Evolutionary conservation across 92 coral and sea anemone species (phyloP), one percentile per base, ranked within the genome.

Genomic region (Phenganax subtilis): DNA sequence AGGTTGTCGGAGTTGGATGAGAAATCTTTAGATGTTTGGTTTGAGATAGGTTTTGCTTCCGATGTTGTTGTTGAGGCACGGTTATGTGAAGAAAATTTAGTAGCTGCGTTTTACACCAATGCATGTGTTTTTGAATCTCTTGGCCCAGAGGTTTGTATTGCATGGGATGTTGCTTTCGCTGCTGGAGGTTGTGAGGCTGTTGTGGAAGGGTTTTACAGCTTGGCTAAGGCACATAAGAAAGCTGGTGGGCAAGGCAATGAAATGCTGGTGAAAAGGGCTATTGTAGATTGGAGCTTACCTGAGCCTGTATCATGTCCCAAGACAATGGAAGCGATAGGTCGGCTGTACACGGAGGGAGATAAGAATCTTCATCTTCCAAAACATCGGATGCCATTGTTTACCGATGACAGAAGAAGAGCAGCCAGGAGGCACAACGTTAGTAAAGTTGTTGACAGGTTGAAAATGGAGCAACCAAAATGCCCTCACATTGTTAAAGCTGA

Each of bases 51-150:
- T 44, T 75, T 75, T 11, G 80, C 54, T 5, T 75, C 80, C 14
- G 80, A 44, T 75, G 80, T 75, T 54, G 8, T 75, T 75, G 63
- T 75, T 14, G 64, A 75, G 80, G 80, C 80, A 75, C 63, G 80
- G 80, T 75, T 75, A 47, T 75, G 80, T 12, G 80, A 75, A 55
- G 80, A 75, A 3, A 75, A 55, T 75, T 75, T 75, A 56, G 80
- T 75, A 7, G 80, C 80, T 14, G 7, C 80, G 20, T 75, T 75
- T 54, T 75, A 75, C 30, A 75, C 12, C 54, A 75, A 73, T 73
- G 62, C 78, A 54, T 73, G 37, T 14, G 54, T 73, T 73, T 73
- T 52, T 37, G 62, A 73, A 73, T 73, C 78, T 11, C 61, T 54
- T 53, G 78, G 78, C 29, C 78, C 78, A 52, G 78, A 51, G 53